Conservation (phyloP, 2,113 vertebrate species). For the Hippoglossus stenolepis region DNA sequence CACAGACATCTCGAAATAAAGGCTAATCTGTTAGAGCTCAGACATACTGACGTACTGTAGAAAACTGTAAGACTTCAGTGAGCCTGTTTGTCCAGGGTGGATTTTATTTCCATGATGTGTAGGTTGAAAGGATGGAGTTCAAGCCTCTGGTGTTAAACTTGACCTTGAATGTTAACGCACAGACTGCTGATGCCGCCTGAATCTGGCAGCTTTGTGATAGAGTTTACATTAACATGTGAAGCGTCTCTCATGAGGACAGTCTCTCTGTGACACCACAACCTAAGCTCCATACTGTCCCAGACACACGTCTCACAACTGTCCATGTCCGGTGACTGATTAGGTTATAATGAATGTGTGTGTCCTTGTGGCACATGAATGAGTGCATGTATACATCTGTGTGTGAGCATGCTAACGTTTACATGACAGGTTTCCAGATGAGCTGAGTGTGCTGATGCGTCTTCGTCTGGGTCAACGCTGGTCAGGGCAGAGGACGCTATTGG, state of each 20-base stretch:
- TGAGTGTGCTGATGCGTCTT: constrained; percentile 47
- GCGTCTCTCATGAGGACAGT: constrained; percentile 27
- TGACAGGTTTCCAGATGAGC: constrained; percentile 60
- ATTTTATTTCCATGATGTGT: constrained; percentile 27
- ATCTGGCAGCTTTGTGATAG: constrained; percentile 76
- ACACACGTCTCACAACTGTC: constrained; percentile 15
- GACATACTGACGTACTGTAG: no score
- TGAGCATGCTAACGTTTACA: constrained; percentile 29
- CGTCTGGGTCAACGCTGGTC: constrained; percentile 25
- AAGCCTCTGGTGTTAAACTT: constrained; percentile 43
- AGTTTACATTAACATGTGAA: constrained; percentile 70
- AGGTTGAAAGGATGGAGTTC: constrained; percentile 36
- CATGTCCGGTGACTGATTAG: background rate
- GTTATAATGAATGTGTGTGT: background rate
- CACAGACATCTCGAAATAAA: no score
- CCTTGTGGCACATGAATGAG: background rate
- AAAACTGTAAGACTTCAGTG: background rate
- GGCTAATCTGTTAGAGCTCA: no score
- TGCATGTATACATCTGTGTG: constrained; percentile 4
- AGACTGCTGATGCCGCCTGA: constrained; percentile 47
- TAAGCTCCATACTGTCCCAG: constrained; percentile 4
- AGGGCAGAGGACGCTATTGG: constrained; percentile 40
- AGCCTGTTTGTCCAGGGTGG: constrained; percentile 8
- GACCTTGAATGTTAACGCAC: constrained; percentile 60
- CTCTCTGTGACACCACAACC: constrained; percentile 30